Evolutionary conservation across 2,113 vertebrate species (phyloP).

Genomic region (Gobiocypris rarus): DNA sequence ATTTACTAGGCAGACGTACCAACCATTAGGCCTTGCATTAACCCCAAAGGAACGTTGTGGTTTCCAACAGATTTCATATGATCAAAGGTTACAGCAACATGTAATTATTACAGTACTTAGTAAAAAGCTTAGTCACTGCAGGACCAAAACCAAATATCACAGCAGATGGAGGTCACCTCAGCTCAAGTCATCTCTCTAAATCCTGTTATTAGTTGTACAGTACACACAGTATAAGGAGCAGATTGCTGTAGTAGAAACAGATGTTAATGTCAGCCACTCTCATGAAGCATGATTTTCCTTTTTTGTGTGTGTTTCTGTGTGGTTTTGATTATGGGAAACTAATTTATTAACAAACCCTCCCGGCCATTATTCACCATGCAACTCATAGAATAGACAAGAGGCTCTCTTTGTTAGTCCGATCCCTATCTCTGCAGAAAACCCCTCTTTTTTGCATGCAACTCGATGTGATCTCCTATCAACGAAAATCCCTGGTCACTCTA

Average conservation of each 20-base stretch:
- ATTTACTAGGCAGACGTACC: slow-evolving; percentile 28
- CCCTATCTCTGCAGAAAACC: slow-evolving; percentile 46
- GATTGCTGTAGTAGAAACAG: slow-evolving; percentile 70
- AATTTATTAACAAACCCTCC: slow-evolving; percentile 64
- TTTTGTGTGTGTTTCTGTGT: slow-evolving; percentile 44
- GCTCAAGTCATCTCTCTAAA: slow-evolving; percentile 45
- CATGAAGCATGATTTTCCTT: slow-evolving; percentile 64
- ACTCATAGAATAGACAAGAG: slow-evolving; percentile 36
- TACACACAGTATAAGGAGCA: slow-evolving; percentile 66
- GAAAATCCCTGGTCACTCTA: not conserved
- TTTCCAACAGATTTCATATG: slow-evolving; percentile 51
- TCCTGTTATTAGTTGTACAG: slow-evolving; percentile 53
- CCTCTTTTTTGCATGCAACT: slow-evolving; percentile 36
- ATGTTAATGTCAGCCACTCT: slow-evolving; percentile 68
- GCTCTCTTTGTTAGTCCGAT: slow-evolving; percentile 47
- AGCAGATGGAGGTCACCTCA: slow-evolving; percentile 58
- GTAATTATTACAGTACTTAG: slow-evolving; percentile 48
- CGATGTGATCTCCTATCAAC: slow-evolving; percentile 7
- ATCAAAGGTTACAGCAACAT: slow-evolving; percentile 54
- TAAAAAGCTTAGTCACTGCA: slow-evolving; percentile 43
- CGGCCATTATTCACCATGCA: slow-evolving; percentile 56
- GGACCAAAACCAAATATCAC: slow-evolving; percentile 44
- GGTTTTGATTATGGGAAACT: slow-evolving; percentile 67
- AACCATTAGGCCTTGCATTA: slow-evolving; percentile 45
- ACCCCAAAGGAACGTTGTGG: slow-evolving; percentile 26